Percentiles rank a stretch among this genome's conserved stretches.
Evolutionary conservation across 2,797 vertebrate genomes (phyloP).

Genomic region (Danio albolineatus): DNA sequence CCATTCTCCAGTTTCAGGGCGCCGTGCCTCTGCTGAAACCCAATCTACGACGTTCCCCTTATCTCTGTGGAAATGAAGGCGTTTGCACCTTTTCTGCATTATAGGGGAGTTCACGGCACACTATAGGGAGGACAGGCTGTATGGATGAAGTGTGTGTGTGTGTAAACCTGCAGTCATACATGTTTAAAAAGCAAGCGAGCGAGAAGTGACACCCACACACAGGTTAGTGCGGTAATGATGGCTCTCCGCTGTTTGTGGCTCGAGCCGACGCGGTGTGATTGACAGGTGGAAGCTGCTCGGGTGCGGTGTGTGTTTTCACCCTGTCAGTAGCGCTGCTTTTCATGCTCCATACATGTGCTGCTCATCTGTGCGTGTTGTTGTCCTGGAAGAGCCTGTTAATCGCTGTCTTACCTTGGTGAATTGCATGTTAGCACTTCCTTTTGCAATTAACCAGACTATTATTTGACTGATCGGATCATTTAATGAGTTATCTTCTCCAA

Average conservation of each 20-base stretch:
- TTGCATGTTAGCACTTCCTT: constrained; percentile 34
- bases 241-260: constrained; percentile 48
- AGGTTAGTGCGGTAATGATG: constrained; percentile 42
- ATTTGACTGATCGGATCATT: constrained; percentile 51
- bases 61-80: constrained; percentile 81
- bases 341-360: constrained; percentile 46
- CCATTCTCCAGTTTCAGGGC: constrained; percentile 61
- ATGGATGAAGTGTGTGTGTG: constrained; percentile 58
- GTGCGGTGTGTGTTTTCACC: constrained; percentile 39
- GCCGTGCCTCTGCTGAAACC: constrained; percentile 68
- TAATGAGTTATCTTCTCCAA: constrained; percentile 31
- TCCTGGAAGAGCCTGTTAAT: constrained; percentile 3
- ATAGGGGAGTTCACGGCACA: constrained; percentile 67
- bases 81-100: constrained; percentile 56
- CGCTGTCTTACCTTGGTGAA: constrained; percentile 9
- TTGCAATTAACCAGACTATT: constrained; percentile 21
- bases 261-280: constrained; percentile 43
- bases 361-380: constrained; percentile 49
- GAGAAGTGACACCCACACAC: constrained; percentile 35
- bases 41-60: constrained; percentile 76
- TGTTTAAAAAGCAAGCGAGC: constrained; percentile 59
- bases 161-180: constrained; percentile 37
- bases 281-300: constrained; percentile 53
- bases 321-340: constrained; percentile 49
- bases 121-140: constrained; percentile 68